Conservation (phyloP, 2,888 invertebrate genomes). For the Eupeodes luniger region DNA sequence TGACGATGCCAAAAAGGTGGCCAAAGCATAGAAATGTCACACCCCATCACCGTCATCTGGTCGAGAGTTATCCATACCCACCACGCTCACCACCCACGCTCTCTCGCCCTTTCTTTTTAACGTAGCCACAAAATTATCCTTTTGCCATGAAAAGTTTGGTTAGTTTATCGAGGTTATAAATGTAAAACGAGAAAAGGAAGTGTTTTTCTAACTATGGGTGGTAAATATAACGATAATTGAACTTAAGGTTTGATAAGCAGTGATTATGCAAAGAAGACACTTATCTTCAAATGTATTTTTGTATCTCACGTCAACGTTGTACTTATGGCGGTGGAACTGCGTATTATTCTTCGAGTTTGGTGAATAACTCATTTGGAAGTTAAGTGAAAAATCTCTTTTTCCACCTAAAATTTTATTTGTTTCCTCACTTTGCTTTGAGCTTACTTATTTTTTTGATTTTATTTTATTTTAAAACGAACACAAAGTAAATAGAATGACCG, state of each 20-base stretch:
- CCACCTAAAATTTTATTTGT: neutral
- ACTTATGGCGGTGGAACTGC: neutral
- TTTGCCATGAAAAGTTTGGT: slow-evolving; percentile 9
- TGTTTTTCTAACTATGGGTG: neutral
- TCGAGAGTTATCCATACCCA: neutral
- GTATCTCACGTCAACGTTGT: too few species aligned
- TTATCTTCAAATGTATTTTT: too few species aligned
- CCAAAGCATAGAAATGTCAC: slow-evolving; percentile 34
- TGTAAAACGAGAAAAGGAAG: neutral
- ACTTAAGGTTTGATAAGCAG: neutral
- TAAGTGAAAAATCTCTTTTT: neutral
- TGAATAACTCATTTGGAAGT: neutral
- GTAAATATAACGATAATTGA: slow-evolving; percentile 11
- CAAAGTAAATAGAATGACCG: slow-evolving; percentile 41
- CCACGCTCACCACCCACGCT: too few species aligned
- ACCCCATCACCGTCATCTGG: slow-evolving; percentile 15
- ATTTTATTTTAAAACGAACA: slow-evolving; percentile 11
- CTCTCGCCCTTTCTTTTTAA: neutral
- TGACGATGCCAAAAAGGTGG: neutral
- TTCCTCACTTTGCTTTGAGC: neutral
- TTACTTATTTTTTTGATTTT: neutral
- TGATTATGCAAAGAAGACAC: slow-evolving; percentile 3
- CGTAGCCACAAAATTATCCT: slow-evolving; percentile 38
- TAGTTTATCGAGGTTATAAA: slow-evolving; percentile 5
- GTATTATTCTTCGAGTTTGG: neutral